Evolutionary conservation across 2,113 vertebrate genomes (phyloP).

Genomic region (Corythoichthys haematopterus): DNA sequence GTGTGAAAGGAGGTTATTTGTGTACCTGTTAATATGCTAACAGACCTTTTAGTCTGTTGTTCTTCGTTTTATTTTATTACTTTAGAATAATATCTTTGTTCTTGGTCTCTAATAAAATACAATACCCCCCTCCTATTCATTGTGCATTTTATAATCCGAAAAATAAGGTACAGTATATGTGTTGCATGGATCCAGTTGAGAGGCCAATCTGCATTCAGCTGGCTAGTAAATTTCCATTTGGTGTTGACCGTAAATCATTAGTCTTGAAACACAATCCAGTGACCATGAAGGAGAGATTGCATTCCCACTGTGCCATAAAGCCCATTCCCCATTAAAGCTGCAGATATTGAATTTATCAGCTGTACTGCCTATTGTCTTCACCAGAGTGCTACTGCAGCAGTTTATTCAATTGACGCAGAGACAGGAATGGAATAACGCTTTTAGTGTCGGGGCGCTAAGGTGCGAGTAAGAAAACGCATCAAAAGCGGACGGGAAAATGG

Average conservation of each 20-base stretch:
- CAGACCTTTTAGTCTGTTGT: neutral
- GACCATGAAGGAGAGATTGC: conserved; percentile 23
- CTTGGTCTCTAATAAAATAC: too few species aligned
- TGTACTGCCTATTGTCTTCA: conserved; percentile 40
- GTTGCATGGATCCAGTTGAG: conserved; percentile 42
- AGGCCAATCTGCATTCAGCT: conserved; percentile 14
- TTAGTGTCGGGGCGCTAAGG: conserved; percentile 44
- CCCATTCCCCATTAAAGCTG: conserved; percentile 40
- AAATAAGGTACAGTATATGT: conserved; percentile 39
- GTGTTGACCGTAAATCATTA: conserved; percentile 32
- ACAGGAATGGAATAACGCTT: conserved; percentile 49
- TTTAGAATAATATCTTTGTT: too few species aligned
- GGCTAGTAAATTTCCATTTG: conserved; percentile 50
- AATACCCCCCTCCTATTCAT: too few species aligned
- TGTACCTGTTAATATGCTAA: conserved; percentile 44
- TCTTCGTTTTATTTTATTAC: too few species aligned
- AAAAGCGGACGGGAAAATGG: conserved; percentile 55
- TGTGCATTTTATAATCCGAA: too few species aligned
- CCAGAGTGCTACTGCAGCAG: conserved; percentile 46
- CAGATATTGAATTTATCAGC: conserved; percentile 57
- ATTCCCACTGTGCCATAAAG: conserved; percentile 33
- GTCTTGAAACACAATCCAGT: conserved; percentile 18
- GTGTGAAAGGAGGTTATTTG: too few species aligned
- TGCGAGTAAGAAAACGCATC: conserved; percentile 30
- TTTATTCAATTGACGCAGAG: conserved; percentile 51